phyloP scores from a whole-genome alignment of 2,888 invertebrate genomes.

The Microctonus aethiopoides region DNA sequence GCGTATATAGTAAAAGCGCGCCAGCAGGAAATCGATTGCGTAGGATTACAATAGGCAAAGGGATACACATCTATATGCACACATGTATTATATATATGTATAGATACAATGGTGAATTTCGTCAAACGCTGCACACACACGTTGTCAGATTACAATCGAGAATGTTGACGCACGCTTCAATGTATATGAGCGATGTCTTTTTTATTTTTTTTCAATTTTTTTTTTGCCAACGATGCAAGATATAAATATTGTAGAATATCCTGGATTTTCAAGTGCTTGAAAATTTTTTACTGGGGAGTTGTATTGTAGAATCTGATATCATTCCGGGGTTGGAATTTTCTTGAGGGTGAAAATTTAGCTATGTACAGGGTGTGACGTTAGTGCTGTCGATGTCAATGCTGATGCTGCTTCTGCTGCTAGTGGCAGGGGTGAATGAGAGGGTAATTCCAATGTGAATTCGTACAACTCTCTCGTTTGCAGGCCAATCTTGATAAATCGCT shows the following conservation, averaged over 20 bases:
- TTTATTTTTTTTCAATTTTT: neutral
- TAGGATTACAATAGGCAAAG: neutral
- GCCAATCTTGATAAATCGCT: conserved; percentile 44
- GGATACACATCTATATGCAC: neutral
- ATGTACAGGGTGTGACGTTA: conserved; percentile 5
- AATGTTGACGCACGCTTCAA: neutral
- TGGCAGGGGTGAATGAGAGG: conserved; percentile 5
- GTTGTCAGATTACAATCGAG: neutral
- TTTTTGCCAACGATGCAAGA: neutral
- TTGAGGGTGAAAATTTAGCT: neutral
- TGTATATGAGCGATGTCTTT: no score
- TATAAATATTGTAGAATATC: neutral
- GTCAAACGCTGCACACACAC: neutral
- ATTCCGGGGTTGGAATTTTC: neutral
- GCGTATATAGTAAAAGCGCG: neutral
- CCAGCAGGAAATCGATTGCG: conserved; percentile 21
- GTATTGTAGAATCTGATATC: neutral
- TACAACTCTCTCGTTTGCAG: conserved; percentile 18
- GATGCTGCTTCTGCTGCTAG: neutral
- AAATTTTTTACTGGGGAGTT: no score
- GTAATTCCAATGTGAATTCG: conserved; percentile 18
- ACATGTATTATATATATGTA: neutral
- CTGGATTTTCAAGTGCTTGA: neutral
- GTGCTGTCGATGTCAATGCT: neutral
- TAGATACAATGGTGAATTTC: neutral